A percentile compares a stretch with the other conserved stretches of the same genome.
These are phyloP conservation scores for Bucco capensis DNA, from an alignment of 2,113 vertebrate genomes.

Conservation along the genomic window DNA sequence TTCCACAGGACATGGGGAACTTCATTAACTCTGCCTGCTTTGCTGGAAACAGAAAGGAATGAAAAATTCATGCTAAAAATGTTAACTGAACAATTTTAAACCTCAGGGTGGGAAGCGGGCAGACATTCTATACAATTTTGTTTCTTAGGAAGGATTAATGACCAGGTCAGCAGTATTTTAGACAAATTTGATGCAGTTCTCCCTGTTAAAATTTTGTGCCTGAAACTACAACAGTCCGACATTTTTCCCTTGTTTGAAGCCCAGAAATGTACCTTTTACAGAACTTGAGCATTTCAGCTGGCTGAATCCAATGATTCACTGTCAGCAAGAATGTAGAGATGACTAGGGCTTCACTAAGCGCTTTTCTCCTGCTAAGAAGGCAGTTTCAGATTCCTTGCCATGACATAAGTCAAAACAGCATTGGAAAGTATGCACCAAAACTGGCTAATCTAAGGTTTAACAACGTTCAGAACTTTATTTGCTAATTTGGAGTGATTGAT, in stretches of 20 bases:
- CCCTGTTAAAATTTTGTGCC: background rate
- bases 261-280: background rate
- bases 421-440: background rate
- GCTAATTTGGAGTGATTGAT: background rate
- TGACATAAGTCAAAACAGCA: background rate
- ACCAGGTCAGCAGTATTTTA: background rate
- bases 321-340: conserved; percentile 30
- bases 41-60: conserved; percentile 16
- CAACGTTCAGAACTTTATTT: background rate
- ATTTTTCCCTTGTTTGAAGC: background rate
- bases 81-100: background rate
- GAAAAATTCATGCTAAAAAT: conserved; percentile 3
- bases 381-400: background rate
- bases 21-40: background rate
- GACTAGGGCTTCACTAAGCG: background rate
- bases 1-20: conserved; percentile 22
- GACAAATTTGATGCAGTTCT: background rate
- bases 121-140: background rate
- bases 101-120: accelerated
- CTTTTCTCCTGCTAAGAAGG: background rate
- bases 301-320: background rate
- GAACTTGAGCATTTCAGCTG: background rate
- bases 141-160: background rate
- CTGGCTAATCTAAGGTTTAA: background rate
- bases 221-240: background rate